Percentiles rank a stretch among this genome's conserved stretches.
Evolutionary conservation across 2,113 vertebrate species (phyloP).

Genomic region (Lipotes vexillifer): DNA sequence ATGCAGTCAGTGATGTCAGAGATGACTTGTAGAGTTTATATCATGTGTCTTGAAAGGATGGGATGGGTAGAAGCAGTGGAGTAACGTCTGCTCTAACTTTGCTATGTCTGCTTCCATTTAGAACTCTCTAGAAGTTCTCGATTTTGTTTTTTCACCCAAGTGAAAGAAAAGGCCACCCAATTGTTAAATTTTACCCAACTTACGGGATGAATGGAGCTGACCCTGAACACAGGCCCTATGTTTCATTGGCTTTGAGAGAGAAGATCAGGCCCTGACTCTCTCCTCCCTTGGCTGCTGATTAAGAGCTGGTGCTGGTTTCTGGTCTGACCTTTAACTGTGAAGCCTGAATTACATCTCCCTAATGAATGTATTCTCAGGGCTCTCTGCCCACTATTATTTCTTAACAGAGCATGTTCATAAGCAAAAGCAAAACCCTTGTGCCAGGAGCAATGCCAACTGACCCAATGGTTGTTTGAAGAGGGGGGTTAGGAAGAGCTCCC

Average conservation of each 20-base stretch:
- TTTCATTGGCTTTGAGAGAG: background rate
- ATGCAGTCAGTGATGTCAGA: background rate
- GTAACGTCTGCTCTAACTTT: background rate
- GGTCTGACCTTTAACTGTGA: conserved; percentile 12
- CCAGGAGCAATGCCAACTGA: background rate
- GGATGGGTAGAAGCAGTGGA: background rate
- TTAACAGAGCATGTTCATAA: background rate
- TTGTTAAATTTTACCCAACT: background rate
- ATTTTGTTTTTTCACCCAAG: background rate
- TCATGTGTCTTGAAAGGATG: background rate
- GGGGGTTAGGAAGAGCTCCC: background rate
- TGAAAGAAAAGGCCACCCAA: background rate
- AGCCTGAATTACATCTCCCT: background rate
- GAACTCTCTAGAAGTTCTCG: background rate
- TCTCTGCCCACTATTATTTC: background rate
- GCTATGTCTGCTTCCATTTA: background rate
- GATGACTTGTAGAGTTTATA: background rate
- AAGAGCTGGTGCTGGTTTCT: conserved; percentile 13
- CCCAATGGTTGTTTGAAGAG: background rate
- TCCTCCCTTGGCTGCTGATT: background rate
- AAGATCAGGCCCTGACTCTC: background rate
- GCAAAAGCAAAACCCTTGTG: background rate
- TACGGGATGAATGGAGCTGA: background rate
- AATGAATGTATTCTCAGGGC: background rate
- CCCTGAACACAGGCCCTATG: background rate